These are phyloP conservation scores for Rhagoletis pomonella DNA, from an alignment of 1,140 invertebrate species.

Conservation along the genomic window DNA sequence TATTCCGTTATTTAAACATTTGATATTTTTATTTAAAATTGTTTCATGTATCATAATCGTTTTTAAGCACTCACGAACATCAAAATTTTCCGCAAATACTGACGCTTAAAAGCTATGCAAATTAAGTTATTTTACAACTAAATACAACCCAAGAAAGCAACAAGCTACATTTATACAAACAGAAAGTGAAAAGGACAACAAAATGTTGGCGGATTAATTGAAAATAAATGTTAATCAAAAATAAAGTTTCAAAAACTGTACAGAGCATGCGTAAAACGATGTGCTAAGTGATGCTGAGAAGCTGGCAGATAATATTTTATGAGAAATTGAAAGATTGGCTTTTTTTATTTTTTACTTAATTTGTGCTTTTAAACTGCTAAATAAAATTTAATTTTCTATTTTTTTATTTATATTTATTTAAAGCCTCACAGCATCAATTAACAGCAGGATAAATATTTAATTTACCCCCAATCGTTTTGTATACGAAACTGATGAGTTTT, in stretches of 20 bases:
- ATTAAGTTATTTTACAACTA: constrained; percentile 44
- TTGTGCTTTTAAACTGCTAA: not conserved
- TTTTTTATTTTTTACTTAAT: too few species aligned
- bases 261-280: constrained; percentile 53
- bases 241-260: not conserved
- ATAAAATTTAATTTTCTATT: not conserved
- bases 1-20: too few species aligned
- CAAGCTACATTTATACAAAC: constrained; percentile 54
- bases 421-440: constrained; percentile 12
- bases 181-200: constrained; percentile 55
- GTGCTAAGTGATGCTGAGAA: constrained; percentile 5
- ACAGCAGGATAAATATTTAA: not conserved
- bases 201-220: constrained; percentile 50
- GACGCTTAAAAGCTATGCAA: constrained; percentile 14
- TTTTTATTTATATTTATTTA: not conserved
- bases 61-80: not conserved
- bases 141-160: constrained; percentile 41
- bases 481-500: not conserved
- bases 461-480: not conserved
- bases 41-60: too few species aligned
- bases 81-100: constrained; percentile 38
- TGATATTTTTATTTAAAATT: too few species aligned
- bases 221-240: constrained; percentile 20
- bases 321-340: too few species aligned
- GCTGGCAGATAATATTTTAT: not conserved